Conservation (phyloP, 1,140 invertebrate genomes). For the Magallana ariakensis region DNA sequence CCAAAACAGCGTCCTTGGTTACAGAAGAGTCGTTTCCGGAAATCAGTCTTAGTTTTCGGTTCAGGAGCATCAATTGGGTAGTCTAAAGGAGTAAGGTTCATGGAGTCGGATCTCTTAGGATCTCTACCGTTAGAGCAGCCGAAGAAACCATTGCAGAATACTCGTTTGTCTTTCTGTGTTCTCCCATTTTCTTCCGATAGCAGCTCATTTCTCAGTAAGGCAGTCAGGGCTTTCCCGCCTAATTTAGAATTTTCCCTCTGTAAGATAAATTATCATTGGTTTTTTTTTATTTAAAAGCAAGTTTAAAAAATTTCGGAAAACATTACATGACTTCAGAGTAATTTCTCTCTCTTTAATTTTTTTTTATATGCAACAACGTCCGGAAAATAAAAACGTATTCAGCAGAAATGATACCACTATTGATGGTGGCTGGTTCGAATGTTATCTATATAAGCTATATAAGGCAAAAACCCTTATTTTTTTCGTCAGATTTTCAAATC, state of each 20-base stretch:
- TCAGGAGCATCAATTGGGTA: not conserved
- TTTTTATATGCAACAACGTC: no score
- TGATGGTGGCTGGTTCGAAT: no score
- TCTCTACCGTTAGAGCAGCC: not conserved
- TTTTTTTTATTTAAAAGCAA: no score
- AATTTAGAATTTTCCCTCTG: not conserved
- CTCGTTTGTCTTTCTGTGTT: not conserved
- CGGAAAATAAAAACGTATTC: no score
- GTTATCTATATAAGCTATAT: no score
- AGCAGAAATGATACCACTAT: no score
- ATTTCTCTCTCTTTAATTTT: no score
- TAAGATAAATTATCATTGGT: not conserved
- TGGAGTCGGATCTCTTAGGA: not conserved
- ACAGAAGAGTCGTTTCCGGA: conserved; percentile 16
- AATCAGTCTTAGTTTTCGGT: not conserved
- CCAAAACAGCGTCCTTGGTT: not conserved
- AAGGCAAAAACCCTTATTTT: no score
- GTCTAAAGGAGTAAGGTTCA: not conserved
- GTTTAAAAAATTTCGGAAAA: no score
- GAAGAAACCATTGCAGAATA: not conserved
- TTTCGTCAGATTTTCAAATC: no score
- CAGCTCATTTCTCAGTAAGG: not conserved
- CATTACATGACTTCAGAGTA: no score
- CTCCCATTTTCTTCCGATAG: not conserved
- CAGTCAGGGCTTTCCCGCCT: not conserved